Base-by-base conservation (phyloP, 2,113 vertebrate genomes). In the Suricata suricatta region DNA sequence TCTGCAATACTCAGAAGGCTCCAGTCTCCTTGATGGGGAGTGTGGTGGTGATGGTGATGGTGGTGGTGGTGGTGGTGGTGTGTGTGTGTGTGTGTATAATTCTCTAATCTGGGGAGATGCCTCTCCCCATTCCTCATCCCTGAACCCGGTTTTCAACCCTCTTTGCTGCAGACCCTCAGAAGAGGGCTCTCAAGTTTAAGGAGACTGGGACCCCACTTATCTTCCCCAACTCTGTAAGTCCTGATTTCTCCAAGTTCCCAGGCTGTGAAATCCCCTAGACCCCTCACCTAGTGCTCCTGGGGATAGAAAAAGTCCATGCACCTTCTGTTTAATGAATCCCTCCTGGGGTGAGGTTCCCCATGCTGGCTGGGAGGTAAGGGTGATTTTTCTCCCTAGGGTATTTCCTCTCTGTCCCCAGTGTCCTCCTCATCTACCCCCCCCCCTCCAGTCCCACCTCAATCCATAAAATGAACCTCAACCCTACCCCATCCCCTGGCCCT, bases 111-210 rank as follows among this genome's bases (percentile, higher is more conserved):
- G 79, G 64, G 81, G 80, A 88, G 44, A 76, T 93, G 63, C 33
- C 47, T 89, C 27, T 71, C 33, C 27, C n/a, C 60, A 72, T 13
- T 79, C 38, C 63, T 86, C 68, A 81, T 50, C 81, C 80, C 35
- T 93, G 87, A 95, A 27, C 35, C 68, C 69, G 19, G 91, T 57
- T 85, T 63, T 87, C 68, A 89, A 83, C 29, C 66, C 92, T 91
- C 90, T 90, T 27, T 52, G 54, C 69, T 93, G 69, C n/a, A 95
- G 95, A 96, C 27, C 77, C 23, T 95, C 83, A 97, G 68, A 90
- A 92, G 64, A 96, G n/a, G 84, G 38, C 74, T 95, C 94, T 97
- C 96, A 97, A 98, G 96, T 97, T 98, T 90, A 96, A 96, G 90
- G 90, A 97, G 90, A 79, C 93, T 93, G 35, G 80, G 83, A 97